Evolutionary conservation across 1,140 invertebrate genomes (phyloP).

Genomic region (Drosophila elegans): DNA sequence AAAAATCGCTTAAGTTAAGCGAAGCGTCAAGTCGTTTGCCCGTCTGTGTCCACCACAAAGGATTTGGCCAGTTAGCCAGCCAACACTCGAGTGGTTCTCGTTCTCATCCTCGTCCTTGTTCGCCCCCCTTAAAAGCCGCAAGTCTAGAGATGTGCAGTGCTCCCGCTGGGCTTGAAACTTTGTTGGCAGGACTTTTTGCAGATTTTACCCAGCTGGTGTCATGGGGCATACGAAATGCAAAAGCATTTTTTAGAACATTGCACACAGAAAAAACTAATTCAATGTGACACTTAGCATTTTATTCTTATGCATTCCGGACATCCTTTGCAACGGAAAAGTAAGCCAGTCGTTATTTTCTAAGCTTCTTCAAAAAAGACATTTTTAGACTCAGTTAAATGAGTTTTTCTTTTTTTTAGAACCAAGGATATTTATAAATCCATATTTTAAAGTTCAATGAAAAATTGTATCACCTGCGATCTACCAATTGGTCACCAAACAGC

Average conservation of each 20-base stretch:
- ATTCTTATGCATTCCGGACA: background rate
- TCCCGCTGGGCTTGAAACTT: conserved; percentile 36
- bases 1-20: conserved; percentile 83
- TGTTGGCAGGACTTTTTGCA: conserved; percentile 24
- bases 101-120: too few relatives aligned
- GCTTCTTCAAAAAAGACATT: background rate
- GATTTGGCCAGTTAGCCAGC: conserved; percentile 78
- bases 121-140: conserved; percentile 5
- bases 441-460: too few relatives aligned
- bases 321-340: background rate
- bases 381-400: background rate
- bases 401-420: background rate
- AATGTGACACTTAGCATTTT: conserved; percentile 13
- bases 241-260: conserved; percentile 11
- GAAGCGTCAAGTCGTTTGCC: conserved; percentile 80
- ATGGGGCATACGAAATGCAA: conserved; percentile 3
- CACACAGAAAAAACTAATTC: conserved; percentile 8
- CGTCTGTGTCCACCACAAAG: conserved; percentile 70
- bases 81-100: conserved; percentile 62
- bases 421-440: background rate
- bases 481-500: too few relatives aligned
- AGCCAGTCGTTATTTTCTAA: background rate
- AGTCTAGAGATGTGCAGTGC: conserved; percentile 60
- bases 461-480: too few relatives aligned
- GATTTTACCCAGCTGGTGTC: conserved; percentile 25